Evolutionary conservation across 2,113 vertebrate genomes (phyloP), one percentile per base, ranked within the genome.

Genomic region (Puntigrus tetrazona): DNA sequence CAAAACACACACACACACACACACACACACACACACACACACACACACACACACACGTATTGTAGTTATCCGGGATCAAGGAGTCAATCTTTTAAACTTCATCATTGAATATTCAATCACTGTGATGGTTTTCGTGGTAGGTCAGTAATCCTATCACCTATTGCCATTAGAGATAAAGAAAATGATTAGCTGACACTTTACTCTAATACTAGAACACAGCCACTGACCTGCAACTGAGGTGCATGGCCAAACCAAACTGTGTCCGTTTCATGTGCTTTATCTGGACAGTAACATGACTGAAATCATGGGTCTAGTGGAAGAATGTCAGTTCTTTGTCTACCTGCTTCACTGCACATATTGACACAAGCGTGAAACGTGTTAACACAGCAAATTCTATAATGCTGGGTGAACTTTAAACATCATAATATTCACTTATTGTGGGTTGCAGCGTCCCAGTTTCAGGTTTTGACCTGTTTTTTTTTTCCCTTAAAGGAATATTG

Each of bases 101-200:
- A 78, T 59, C 52, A 59, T 41, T 78, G 76, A 78, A 61, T 41
- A 78, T 59, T 78, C 36, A 78, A 61, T 78, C 76, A 78, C 76
- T 41, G 34, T 61, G 76, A 59, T 78, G 52, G 52, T n/a, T 78
- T 61, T 52, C 34, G 18, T 16, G 9, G 18, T n/a, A 77, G 52
- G 52, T 78, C 22, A 59, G 31, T 78, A 59, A 78, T 59, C 76
- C 76, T 25, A 27, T 27, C 52, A 61, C 22, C 52, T 57, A 36
- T 31, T 61, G 34, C n/a, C n/a, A 41, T 78, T 41, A 78, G 22
- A 61, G 52, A 41, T 41, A 78, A 78, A 59, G 76, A 61, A 41
- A 78, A 78, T 78, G 0, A 78, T 59, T 59, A 22, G 13, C n/a
- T 59, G 52, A 41, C 76, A 59, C 13, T 47, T 47, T 47, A 47